A percentile compares a stretch with the other conserved stretches of the same genome.
These are phyloP conservation scores for Enteromius treurensis DNA, from an alignment of 2,797 vertebrate genomes.

Conservation along the genomic window DNA sequence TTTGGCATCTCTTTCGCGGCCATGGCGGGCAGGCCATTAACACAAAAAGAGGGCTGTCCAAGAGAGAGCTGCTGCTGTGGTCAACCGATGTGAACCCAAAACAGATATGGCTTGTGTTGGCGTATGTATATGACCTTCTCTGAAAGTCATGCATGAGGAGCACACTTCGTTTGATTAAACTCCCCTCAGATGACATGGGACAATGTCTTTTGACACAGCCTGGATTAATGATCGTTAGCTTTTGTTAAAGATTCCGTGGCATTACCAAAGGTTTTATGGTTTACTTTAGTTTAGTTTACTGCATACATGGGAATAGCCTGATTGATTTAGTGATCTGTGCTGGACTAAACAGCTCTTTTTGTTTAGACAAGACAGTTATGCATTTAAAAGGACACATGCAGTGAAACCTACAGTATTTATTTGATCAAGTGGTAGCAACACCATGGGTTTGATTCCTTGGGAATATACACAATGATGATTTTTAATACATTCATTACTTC, in stretches of 20 bases:
- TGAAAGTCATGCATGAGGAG: constrained; percentile 23
- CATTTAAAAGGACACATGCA: background rate
- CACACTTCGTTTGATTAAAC: constrained; percentile 40
- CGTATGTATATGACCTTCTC: constrained; percentile 25
- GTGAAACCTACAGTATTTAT: background rate
- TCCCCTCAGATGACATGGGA: background rate
- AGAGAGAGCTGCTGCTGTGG: constrained; percentile 14
- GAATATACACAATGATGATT: background rate
- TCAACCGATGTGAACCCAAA: constrained; percentile 37
- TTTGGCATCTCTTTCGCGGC: constrained; percentile 59
- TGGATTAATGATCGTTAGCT: background rate
- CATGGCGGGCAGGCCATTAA: constrained; percentile 32
- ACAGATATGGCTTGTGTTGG: constrained; percentile 37
- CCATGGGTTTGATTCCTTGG: background rate
- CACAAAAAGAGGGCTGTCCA: constrained; percentile 30
- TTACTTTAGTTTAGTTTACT: constrained; percentile 1
- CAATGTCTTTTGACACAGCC: constrained; percentile 22
- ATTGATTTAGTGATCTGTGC: background rate
- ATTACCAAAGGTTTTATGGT: background rate
- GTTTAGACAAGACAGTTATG: background rate
- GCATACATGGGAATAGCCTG: background rate
- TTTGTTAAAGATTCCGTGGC: constrained; percentile 12
- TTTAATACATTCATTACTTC: background rate
- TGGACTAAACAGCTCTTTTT: background rate
- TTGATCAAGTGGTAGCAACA: background rate